These are phyloP conservation scores for Pandemis cinnamomeana DNA, from an alignment of 2,888 invertebrate species.

Conservation along the genomic window DNA sequence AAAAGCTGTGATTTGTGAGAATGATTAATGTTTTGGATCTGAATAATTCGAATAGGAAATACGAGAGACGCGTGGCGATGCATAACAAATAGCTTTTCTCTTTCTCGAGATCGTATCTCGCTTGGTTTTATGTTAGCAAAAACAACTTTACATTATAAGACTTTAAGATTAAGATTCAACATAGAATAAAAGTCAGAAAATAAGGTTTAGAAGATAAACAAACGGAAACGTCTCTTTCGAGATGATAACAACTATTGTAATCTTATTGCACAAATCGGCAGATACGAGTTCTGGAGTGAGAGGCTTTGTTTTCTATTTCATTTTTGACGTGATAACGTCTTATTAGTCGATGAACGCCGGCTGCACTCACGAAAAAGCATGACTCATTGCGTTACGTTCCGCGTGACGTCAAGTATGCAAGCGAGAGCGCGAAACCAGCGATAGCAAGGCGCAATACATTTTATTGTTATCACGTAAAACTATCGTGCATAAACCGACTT, in stretches of 20 bases:
- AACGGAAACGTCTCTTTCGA: slow-evolving; percentile 1
- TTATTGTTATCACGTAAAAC: too few species aligned
- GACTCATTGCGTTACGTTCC: too few species aligned
- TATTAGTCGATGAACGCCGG: too few species aligned
- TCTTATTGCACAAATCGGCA: not conserved
- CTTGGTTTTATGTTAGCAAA: not conserved
- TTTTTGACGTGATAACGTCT: too few species aligned
- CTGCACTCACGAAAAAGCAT: too few species aligned
- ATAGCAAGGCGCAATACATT: too few species aligned
- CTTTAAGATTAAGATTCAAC: not conserved
- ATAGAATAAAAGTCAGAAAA: not conserved
- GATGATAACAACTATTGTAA: not conserved
- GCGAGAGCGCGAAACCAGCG: too few species aligned
- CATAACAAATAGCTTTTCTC: not conserved
- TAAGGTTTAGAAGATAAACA: not conserved
- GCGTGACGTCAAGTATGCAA: too few species aligned
- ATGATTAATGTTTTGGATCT: slow-evolving; percentile 18
- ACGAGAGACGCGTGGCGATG: slow-evolving; percentile 10
- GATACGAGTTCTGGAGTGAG: not conserved
- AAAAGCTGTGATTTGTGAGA: slow-evolving; percentile 25
- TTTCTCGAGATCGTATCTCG: not conserved
- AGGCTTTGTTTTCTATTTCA: too few species aligned
- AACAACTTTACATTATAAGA: not conserved
- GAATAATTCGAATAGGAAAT: slow-evolving; percentile 7
- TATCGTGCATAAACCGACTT: too few species aligned